A percentile compares a stretch with the other conserved stretches of the same genome.
Evolutionary conservation across 1,140 invertebrate species (phyloP).

Genomic region (Neotoxoptera formosana): DNA sequence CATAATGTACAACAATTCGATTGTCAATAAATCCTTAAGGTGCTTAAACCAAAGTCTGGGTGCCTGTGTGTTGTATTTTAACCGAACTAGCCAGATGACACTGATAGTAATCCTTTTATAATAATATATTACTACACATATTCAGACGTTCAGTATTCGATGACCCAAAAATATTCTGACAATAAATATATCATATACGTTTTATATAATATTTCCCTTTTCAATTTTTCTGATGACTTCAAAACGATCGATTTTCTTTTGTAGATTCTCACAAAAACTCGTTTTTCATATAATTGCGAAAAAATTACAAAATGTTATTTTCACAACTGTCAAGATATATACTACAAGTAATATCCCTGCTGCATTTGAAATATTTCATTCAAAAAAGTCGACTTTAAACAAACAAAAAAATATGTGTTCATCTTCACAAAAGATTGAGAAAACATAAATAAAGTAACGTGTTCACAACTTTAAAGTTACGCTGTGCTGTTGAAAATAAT

Average conservation of each 20-base stretch:
- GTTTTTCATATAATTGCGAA: neutral
- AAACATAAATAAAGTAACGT: neutral
- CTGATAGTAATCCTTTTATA: neutral
- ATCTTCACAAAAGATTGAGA: neutral
- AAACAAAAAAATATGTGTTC: neutral
- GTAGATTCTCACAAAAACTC: neutral
- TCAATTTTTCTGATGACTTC: neutral
- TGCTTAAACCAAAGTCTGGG: neutral
- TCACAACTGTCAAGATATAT: conserved; percentile 5
- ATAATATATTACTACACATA: neutral
- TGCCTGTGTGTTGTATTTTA: neutral
- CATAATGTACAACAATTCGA: neutral
- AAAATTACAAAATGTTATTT: neutral
- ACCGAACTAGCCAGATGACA: neutral
- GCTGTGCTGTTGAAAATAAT: neutral
- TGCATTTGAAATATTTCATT: neutral
- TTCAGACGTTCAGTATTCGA: neutral
- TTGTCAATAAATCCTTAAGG: neutral
- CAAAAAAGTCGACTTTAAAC: neutral
- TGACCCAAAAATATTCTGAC: neutral
- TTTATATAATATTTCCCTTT: neutral
- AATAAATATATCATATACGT: neutral
- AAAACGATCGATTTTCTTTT: neutral
- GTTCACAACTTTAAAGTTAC: neutral
- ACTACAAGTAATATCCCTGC: neutral